These are phyloP conservation scores for Brachionus plicatilis DNA, from an alignment of 1,140 invertebrate species.

Conservation along the genomic window DNA sequence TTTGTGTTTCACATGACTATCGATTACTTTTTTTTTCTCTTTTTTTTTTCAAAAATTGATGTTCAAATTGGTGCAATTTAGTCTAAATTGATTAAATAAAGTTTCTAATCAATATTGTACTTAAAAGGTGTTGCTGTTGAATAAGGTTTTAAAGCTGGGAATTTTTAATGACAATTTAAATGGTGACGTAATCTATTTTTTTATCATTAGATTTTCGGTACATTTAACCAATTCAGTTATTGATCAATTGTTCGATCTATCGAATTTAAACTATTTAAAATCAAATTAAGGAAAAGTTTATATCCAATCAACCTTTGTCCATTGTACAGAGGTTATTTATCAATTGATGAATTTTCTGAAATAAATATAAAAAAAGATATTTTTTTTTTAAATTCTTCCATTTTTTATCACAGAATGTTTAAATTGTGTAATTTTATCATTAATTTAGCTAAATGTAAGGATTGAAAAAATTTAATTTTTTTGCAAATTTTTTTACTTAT, in stretches of 20 bases:
- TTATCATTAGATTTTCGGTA: not conserved
- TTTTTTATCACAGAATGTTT: too few species aligned
- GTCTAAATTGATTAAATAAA: constrained; percentile 5
- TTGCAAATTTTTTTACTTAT: too few species aligned
- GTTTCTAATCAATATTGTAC: not conserved
- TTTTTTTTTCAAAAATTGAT: not conserved
- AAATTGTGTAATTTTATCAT: too few species aligned
- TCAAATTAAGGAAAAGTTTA: not conserved
- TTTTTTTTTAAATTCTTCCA: not conserved
- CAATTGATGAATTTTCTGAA: too few species aligned
- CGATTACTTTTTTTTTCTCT: not conserved
- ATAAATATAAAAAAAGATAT: too few species aligned
- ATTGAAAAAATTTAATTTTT: too few species aligned
- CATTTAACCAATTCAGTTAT: constrained; percentile 10
- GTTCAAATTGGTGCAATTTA: not conserved
- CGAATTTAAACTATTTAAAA: constrained; percentile 15
- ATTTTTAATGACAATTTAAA: not conserved
- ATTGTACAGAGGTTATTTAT: too few species aligned
- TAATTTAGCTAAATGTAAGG: too few species aligned
- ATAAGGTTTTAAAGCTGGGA: constrained; percentile 17
- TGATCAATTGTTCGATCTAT: not conserved
- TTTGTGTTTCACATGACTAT: not conserved
- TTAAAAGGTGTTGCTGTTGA: not conserved
- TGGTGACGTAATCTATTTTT: not conserved
- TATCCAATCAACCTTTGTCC: too few species aligned